Evolutionary conservation across 2,888 invertebrate genomes (phyloP), one percentile per base, ranked within the genome.

Genomic region (Archips crataeganus): DNA sequence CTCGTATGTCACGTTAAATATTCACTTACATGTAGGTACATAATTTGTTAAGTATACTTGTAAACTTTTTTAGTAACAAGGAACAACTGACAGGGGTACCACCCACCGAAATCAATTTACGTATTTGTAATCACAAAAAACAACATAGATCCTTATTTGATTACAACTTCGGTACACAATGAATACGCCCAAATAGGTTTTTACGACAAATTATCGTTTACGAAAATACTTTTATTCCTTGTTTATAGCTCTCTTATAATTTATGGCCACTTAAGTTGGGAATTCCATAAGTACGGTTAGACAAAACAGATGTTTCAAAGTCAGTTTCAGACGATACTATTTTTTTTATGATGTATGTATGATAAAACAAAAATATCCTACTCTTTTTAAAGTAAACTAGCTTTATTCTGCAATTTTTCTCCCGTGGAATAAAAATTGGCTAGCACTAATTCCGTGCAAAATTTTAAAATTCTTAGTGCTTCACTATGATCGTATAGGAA

Each of bases 131-230:
- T 65, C 49, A 70, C 70, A 74, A 70, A 73, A 69, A 69, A 45
- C 47, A 65, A 51, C 49, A 60, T 49, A 60, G 51, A 61, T 60
- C 69, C 64, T 70, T 45, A 70, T 74, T 70, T 65, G 63, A 73
- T 73, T 69, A 73, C 49, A 70, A 70, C 64, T 70, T 74, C 45
- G 45, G 49, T 69, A 64, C 73, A 69, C 64, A 63, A 59, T 67
- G 64, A 64, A 73, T 73, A 69, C 59, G 59, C 15, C 60, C 60
- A 51, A 64, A 74, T 70, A 65, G 65, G 64, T 60, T 74, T 74
- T 74, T 70, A 74, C 65, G 74, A 74, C 74, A 74, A 74, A 74
- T 74, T 74, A 74, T 74, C 74, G 69, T 69, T 74, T 61, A 70
- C 42, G 70, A 65, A 65, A 70, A 74, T 70, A 65, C 74, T 74